Evolutionary conservation across 2,888 invertebrate species (phyloP).

Genomic region (Molanna angustata): DNA sequence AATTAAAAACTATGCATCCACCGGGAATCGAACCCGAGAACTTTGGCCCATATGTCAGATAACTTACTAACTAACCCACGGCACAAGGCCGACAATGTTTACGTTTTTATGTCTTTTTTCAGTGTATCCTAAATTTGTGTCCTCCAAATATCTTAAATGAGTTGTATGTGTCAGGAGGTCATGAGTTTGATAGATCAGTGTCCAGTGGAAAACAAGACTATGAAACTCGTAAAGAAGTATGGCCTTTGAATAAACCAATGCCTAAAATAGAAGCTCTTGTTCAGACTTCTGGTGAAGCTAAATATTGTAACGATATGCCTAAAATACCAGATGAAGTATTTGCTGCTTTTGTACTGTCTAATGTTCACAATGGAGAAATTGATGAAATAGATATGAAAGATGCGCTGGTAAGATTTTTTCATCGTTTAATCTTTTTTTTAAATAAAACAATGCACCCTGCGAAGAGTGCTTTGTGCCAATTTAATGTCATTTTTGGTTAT

Average conservation of each 20-base stretch:
- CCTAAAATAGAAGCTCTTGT: constrained; percentile 61
- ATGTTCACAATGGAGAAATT: constrained; percentile 56
- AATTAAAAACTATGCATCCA: no score
- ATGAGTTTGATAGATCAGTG: constrained; percentile 54
- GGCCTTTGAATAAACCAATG: constrained; percentile 67
- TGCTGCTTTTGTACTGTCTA: constrained; percentile 61
- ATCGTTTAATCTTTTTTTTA: no score
- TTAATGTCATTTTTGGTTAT: no score
- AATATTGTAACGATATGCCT: constrained; percentile 62
- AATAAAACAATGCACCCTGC: no score
- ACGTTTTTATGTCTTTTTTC: no score
- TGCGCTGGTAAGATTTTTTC: constrained; percentile 53
- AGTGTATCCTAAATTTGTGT: constrained; percentile 56
- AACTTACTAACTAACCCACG: no score
- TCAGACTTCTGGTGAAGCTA: constrained; percentile 66
- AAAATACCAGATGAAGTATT: constrained; percentile 58
- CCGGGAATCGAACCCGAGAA: no score
- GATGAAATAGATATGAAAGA: constrained; percentile 49
- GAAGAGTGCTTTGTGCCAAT: no score
- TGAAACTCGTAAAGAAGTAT: constrained; percentile 59
- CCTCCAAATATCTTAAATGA: constrained; percentile 51
- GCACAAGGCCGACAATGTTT: no score
- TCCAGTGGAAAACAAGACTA: constrained; percentile 62
- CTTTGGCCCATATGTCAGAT: no score
- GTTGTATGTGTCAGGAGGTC: constrained; percentile 53